Base-by-base conservation (phyloP, 2,888 invertebrate species). In the Mycalesis mineus region DNA sequence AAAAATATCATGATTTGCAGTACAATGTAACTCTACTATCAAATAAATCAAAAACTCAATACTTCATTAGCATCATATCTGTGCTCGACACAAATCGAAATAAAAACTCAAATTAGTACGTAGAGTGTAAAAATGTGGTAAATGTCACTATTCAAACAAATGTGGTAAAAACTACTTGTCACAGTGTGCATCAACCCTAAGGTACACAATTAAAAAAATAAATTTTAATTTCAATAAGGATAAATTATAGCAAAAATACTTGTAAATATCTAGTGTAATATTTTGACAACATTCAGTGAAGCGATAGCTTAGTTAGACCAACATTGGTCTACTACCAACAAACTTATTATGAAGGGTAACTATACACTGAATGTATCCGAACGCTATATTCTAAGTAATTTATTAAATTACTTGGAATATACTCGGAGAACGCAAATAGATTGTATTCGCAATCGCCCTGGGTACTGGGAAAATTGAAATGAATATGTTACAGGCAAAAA, bases 231-330 rank as follows among this genome's bases (percentile, higher is more conserved):
- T 79, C 74, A 74, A 69, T 79, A 78, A 79, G 73, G 78, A 83
- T 83, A 82, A 84, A 85, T 86, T 85, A 86, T 86, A 86, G 84
- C 86, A 86, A 86, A 86, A 86, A 92, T 91, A 92, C 91, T 78
- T 91, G 64, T 64, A 62, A 66, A 67, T 65, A 64, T 68, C 11
- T 11, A 11, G 36, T 36, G 36, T 36, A 11, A 6, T 11, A 36
- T 11, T 36, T 36, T 9, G 36, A 11, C 36, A 36, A 11, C 9
- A 11, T 9, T 36, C 36, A 36, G 36, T 22, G 22, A 36, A 36
- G 11, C 9, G 11, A n/a, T n/a, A 36, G 36, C 4, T 11, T 2
- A 11, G 11, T 36, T 36, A 33, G 36, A 36, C 11, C 36, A 4
- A 4, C 4, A 33, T 9, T 33, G 5, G n/a, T n/a, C n/a, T n/a